Conservation (phyloP, 1,140 invertebrate genomes). For the Lasioglossum baleicum region DNA sequence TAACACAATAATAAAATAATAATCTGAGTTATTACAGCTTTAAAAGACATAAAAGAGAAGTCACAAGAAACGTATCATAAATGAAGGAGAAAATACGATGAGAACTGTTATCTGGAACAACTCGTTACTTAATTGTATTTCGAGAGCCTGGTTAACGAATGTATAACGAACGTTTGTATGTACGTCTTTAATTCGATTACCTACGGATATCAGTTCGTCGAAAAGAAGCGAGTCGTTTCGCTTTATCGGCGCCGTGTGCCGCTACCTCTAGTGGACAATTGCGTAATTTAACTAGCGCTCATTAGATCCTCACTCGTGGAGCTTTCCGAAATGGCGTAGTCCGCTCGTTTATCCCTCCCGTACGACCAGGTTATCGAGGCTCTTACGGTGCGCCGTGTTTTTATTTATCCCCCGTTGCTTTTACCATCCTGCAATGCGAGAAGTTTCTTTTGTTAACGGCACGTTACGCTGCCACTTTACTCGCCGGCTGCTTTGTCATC, state of each 20-base stretch:
- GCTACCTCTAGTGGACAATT: not conserved
- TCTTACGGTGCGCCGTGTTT: not conserved
- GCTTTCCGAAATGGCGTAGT: not conserved
- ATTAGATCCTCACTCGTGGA: not conserved
- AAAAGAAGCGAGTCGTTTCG: not conserved
- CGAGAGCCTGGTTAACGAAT: no score
- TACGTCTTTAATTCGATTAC: no score
- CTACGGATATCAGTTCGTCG: no score
- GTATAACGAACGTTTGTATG: no score
- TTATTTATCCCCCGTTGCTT: not conserved
- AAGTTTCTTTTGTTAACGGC: not conserved
- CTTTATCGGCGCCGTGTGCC: not conserved
- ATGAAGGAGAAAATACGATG: no score
- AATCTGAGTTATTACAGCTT: no score
- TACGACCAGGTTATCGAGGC: not conserved
- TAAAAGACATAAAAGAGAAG: no score
- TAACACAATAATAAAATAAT: no score
- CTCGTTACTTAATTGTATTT: no score
- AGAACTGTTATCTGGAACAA: no score
- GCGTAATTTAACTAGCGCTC: not conserved
- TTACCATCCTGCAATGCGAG: not conserved
- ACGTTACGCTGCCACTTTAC: not conserved
- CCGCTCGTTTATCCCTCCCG: not conserved
- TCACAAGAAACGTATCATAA: no score
- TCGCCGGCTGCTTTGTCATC: constrained; percentile 6